Percentiles rank a stretch among this genome's conserved stretches.
These are phyloP conservation scores for Remorina albescens DNA, from an alignment of 2,797 vertebrate species.

Conservation along the genomic window DNA sequence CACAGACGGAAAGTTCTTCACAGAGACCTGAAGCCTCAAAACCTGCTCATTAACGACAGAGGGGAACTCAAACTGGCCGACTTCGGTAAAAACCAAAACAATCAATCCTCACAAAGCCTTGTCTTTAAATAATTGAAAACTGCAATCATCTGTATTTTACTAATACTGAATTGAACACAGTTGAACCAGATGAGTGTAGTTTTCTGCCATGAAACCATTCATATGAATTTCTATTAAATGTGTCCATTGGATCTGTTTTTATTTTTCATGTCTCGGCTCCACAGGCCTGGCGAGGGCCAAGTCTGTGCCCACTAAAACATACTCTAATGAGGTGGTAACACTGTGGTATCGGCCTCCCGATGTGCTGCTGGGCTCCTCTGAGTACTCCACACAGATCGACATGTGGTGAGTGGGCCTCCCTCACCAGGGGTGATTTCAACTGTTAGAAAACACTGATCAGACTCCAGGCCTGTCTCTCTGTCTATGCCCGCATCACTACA, in stretches of 20 bases:
- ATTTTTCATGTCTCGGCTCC: conserved; percentile 35
- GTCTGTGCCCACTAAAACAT: conserved; percentile 96
- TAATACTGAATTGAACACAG: not conserved
- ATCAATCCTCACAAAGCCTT: too few relatives aligned
- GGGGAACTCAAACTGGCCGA: conserved; percentile 88
- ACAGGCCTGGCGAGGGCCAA: conserved; percentile 89
- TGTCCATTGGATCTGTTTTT: conserved; percentile 26
- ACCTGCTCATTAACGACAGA: conserved; percentile 86
- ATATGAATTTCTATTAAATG: conserved; percentile 5
- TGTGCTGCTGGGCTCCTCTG: conserved; percentile 95
- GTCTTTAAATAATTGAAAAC: not conserved
- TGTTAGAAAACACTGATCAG: conserved; percentile 29
- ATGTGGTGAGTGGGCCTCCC: conserved; percentile 90
- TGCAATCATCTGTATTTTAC: not conserved
- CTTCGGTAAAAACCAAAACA: conserved; percentile 80
- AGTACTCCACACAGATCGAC: conserved; percentile 97
- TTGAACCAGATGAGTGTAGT: not conserved
- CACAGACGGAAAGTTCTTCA: conserved; percentile 86
- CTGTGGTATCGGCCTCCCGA: conserved; percentile 97
- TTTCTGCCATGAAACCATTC: not conserved
- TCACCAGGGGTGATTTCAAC: conserved; percentile 33
- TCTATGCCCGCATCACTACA: conserved; percentile 7
- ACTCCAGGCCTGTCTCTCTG: conserved; percentile 14
- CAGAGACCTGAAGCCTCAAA: conserved; percentile 87
- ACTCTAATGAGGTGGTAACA: conserved; percentile 97